Evolutionary conservation across 23 tunicate genomes (phyloP).

Genomic region (Oikopleura dioica): DNA sequence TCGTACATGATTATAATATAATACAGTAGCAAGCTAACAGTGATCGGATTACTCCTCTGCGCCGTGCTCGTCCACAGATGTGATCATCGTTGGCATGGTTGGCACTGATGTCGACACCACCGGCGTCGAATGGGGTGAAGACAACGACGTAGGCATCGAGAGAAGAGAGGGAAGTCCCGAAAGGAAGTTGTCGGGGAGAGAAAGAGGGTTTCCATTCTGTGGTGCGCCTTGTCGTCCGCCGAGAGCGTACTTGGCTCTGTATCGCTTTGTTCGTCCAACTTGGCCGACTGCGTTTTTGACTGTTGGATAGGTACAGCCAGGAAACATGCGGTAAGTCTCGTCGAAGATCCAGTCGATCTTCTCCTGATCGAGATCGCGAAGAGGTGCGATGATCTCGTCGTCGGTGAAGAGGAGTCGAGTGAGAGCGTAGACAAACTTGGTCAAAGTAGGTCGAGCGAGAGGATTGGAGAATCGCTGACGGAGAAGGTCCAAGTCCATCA

Average conservation of each 20-base stretch:
- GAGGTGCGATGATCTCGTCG: slow-evolving; percentile 9
- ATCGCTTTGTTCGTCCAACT: slow-evolving; percentile 9
- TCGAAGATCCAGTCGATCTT: slow-evolving; percentile 10
- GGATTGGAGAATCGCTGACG: slow-evolving; percentile 13
- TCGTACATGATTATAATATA: too few relatives aligned
- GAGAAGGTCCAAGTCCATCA: neutral
- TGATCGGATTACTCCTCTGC: too few relatives aligned
- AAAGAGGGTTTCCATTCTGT: neutral
- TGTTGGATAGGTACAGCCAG: slow-evolving; percentile 10
- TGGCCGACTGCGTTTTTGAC: slow-evolving; percentile 13
- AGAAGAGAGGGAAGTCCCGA: neutral
- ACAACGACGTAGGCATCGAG: too few relatives aligned
- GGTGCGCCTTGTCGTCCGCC: neutral
- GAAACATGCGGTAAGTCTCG: slow-evolving; percentile 9
- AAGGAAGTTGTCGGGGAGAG: neutral
- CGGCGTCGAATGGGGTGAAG: too few relatives aligned
- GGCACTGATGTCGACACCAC: too few relatives aligned
- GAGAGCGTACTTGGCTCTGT: slow-evolving; percentile 1
- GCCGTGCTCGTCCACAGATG: too few relatives aligned
- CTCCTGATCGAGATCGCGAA: neutral
- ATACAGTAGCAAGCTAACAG: too few relatives aligned
- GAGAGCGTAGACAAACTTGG: slow-evolving; percentile 9
- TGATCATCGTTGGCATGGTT: too few relatives aligned
- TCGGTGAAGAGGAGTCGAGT: slow-evolving; percentile 8
- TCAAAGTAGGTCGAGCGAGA: slow-evolving; percentile 1